A percentile compares a stretch with the other conserved stretches of the same genome.
These are phyloP conservation scores for Unio pictorum DNA, from an alignment of 2,888 invertebrate species.

Conservation along the genomic window DNA sequence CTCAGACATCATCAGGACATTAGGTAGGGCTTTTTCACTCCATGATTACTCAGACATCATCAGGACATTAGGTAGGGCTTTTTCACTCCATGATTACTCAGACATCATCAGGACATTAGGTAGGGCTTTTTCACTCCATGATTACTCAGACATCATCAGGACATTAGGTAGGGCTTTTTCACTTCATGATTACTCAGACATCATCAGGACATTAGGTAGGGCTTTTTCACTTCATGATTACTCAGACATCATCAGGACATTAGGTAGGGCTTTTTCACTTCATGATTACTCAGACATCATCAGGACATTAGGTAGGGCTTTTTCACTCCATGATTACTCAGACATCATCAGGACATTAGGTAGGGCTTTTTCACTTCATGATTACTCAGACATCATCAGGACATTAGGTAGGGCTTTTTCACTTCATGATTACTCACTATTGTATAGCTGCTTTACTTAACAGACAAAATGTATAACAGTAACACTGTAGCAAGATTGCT, in stretches of 20 bases:
- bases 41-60: constrained; percentile 65
- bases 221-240: no score
- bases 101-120: constrained; percentile 76
- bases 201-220: constrained; percentile 76
- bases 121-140: constrained; percentile 2
- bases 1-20: constrained; percentile 81
- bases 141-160: constrained; percentile 78
- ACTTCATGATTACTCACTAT: not conserved
- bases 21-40: constrained; percentile 17
- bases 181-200: constrained; percentile 50
- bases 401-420: constrained; percentile 72
- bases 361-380: constrained; percentile 3
- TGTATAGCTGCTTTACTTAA: not conserved
- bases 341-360: constrained; percentile 76
- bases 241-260: constrained; percentile 81
- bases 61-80: constrained; percentile 74
- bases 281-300: constrained; percentile 65
- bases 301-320: constrained; percentile 74
- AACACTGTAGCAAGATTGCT: no score
- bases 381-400: constrained; percentile 78
- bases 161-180: constrained; percentile 72
- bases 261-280: constrained; percentile 16
- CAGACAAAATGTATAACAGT: no score
- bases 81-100: no score
- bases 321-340: no score